Evolutionary conservation across 2,797 vertebrate genomes (phyloP).

Genomic region (Anabas testudineus): DNA sequence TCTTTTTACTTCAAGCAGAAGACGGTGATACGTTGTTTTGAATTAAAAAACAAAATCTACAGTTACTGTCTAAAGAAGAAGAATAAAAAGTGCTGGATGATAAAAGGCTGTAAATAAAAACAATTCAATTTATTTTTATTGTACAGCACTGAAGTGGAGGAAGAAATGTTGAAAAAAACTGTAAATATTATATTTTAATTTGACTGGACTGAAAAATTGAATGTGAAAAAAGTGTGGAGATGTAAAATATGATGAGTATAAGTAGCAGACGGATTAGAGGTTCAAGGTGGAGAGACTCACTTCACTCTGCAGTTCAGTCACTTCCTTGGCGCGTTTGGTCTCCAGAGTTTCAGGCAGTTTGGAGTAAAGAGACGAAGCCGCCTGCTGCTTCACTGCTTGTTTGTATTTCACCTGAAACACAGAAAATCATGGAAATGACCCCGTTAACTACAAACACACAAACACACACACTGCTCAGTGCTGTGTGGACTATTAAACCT

Average conservation of each 20-base stretch:
- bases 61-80: no score
- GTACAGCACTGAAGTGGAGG: no score
- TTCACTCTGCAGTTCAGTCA: conserved; percentile 87
- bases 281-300: conserved; percentile 67
- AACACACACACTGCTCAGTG: not conserved
- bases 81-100: no score
- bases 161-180: no score
- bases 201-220: not conserved
- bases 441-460: no score
- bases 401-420: conserved; percentile 89
- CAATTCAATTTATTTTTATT: no score
- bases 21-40: no score
- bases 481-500: not conserved
- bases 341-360: conserved; percentile 92
- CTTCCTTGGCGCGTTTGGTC: conserved; percentile 88
- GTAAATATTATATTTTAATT: no score
- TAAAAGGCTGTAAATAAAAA: no score
- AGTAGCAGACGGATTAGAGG: not conserved
- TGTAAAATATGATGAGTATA: not conserved
- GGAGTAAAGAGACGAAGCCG: conserved; percentile 86
- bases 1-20: no score
- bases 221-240: no score
- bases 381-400: conserved; percentile 83
- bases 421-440: not conserved
- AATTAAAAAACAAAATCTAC: no score